Base-by-base conservation (phyloP, 2,797 vertebrate genomes). In the Kryptolebias ocellatus region DNA sequence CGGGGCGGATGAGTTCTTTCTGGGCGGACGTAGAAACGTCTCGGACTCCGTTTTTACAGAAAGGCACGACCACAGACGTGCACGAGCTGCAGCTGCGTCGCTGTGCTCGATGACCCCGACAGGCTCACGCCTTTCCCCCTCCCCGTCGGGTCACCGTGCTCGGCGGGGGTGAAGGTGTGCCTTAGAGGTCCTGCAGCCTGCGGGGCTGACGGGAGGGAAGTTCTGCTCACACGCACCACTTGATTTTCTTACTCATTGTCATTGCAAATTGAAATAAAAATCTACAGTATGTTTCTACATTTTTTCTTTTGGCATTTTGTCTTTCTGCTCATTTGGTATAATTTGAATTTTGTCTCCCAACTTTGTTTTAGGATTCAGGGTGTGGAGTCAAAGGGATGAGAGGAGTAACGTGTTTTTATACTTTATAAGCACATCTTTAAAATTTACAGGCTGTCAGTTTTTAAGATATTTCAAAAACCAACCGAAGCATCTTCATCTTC, bases 241-340 rank as follows among this genome's bases (percentile, higher is more conserved):
- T 94, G 93, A 88, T 95, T 90, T 96, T 96, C 82, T 94, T 94
- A 94, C 90, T 92, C 94, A 93, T 92, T 91, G 65, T 93, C 91
- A 93, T 92, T 91, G 92, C 72, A 74, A 94, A 93, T 90, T 80
- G 93, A 92, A 95, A 96, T 95, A 96, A 95, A 95, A 94, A 93
- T 78, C 67, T 70, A 80, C 72, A 75, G 76, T 87, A 93, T 93
- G 90, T 96, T 96, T 96, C 84, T 96, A 94, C 85, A 83, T 54
- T 78, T 71, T 60, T 24, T 20, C 29, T 12, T 11, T 6, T 3
- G 14, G 37, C 5, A 1, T 20, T 39, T 50, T 20, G 14, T n/a
- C 42, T 63, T 16, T 2, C 50, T 16, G 46, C 46, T 16, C 31
- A 34, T n/a, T 44, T 58, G 4, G 34, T 10, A 37, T 45, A 1